Evolutionary conservation across 2,113 vertebrate species (phyloP).

Genomic region (Pleuronectes platessa): DNA sequence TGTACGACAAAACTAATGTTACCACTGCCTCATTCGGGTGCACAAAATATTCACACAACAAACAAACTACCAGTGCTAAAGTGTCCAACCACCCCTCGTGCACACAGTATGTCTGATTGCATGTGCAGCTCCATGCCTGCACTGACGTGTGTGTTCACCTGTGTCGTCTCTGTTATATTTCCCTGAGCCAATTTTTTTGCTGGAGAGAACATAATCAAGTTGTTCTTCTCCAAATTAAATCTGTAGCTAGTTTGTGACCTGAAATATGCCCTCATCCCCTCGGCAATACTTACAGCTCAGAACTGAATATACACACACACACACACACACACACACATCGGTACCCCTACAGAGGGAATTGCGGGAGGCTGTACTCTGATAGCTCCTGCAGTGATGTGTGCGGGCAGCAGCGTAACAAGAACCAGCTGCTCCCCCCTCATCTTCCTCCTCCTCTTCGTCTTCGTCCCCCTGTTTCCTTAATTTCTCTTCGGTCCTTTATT

Average conservation of each 20-base stretch:
- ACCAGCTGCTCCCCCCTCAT: conserved; percentile 58
- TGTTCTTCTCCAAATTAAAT: conserved; percentile 74
- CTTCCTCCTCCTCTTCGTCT: background rate
- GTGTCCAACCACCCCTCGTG: no score
- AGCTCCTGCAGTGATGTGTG: conserved; percentile 59
- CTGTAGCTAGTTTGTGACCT: conserved; percentile 73
- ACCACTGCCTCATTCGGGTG: no score
- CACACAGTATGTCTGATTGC: background rate
- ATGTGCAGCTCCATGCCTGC: background rate
- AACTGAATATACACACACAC: conserved; percentile 23
- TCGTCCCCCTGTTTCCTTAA: conserved; percentile 25
- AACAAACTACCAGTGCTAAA: no score
- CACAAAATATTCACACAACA: no score
- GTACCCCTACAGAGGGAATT: conserved; percentile 22
- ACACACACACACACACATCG: conserved; percentile 11
- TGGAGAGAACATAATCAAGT: conserved; percentile 69
- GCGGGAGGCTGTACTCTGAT: conserved; percentile 45
- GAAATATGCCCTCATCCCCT: conserved; percentile 67
- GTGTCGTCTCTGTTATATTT: conserved; percentile 47
- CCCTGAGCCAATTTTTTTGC: conserved; percentile 32
- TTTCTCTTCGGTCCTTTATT: conserved; percentile 33
- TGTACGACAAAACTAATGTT: no score
- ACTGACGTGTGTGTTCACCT: conserved; percentile 23
- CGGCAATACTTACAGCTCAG: conserved; percentile 54
- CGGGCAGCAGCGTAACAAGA: conserved; percentile 47